Evolutionary conservation across 2,113 vertebrate genomes (phyloP), one percentile per base, ranked within the genome.

Genomic region (Tupaia chinensis): DNA sequence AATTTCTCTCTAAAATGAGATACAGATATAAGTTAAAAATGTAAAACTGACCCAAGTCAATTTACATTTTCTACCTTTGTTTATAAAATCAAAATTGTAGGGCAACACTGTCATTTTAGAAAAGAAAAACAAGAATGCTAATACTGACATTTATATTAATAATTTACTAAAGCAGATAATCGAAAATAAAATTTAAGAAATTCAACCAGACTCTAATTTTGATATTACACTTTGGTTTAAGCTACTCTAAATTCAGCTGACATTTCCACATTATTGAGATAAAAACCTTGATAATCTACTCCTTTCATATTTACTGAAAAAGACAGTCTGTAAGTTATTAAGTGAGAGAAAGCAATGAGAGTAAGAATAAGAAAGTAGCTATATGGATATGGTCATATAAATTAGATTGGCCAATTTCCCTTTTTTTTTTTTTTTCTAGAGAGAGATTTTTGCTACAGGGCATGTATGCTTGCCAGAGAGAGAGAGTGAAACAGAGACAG

Each of bases 171-270:
- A 78, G 22, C 23, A 85, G 32, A 89, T 32, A 34, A 85, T 86
- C 22, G 84, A 44, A 76, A 81, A 95, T 25, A 82, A 89, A 89
- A 65, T 34, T 68, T 29, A 12, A 66, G 80, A 32, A 63, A 15
- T 7, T 86, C 93, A 76, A 92, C 11, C 70, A 87, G 54, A 92
- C 77, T 77, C 34, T 73, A 81, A 88, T 32, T 83, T 79, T 79
- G 68, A 68, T 70, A 58, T 23, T 23, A 86, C 2, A 32, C 56
- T 92, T 66, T 95, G 60, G n/a, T 70, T 74, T 77, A 85, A 89
- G 17, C 78, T 82, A 61, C 65, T 87, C 9, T 73, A 90, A 86
- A 92, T 70, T 89, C 56, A 81, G 73, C 61, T 22, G 54, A 63
- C 3, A 76, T 56, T 58, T 63, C 23, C 20, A 69, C 78, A 76